phyloP scores from a whole-genome alignment of 53 echinoderm and acorn worm species.

The Actinopyga echinites region DNA sequence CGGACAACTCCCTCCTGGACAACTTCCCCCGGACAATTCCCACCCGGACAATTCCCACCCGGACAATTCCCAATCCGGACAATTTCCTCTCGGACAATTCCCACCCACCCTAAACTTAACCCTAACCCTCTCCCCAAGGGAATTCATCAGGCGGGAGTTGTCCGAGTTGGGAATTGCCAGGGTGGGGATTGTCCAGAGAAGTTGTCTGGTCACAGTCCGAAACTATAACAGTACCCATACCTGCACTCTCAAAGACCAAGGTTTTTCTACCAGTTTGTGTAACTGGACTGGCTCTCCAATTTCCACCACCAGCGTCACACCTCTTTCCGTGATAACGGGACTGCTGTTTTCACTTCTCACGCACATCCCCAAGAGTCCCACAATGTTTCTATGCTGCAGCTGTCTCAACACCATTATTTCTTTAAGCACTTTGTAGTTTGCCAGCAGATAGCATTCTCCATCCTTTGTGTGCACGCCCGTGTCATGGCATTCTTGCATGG shows the following conservation, averaged over 20 bases:
- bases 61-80: no score
- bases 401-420: conserved; percentile 92
- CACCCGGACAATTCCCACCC: no score
- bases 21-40: no score
- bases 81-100: no score
- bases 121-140: no score
- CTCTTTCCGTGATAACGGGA: conserved; percentile 84
- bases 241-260: conserved; percentile 68
- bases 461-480: conserved; percentile 73
- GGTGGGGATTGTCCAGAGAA: no score
- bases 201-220: background rate
- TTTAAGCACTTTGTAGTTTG: conserved; percentile 90
- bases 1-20: no score
- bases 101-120: no score
- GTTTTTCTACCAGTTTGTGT: conserved; percentile 64
- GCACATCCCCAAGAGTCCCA: conserved; percentile 84
- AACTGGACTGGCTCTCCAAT: conserved; percentile 78
- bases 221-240: conserved; percentile 42
- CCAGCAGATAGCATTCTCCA: conserved; percentile 87
- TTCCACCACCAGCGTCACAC: conserved; percentile 88
- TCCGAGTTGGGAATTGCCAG: no score
- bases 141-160: no score
- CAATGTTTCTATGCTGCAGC: conserved; percentile 72
- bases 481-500: conserved; percentile 76
- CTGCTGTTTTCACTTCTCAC: conserved; percentile 90